These are phyloP conservation scores for Apodemus agrarius DNA, from an alignment of 2,797 vertebrate genomes.

Conservation along the genomic window DNA sequence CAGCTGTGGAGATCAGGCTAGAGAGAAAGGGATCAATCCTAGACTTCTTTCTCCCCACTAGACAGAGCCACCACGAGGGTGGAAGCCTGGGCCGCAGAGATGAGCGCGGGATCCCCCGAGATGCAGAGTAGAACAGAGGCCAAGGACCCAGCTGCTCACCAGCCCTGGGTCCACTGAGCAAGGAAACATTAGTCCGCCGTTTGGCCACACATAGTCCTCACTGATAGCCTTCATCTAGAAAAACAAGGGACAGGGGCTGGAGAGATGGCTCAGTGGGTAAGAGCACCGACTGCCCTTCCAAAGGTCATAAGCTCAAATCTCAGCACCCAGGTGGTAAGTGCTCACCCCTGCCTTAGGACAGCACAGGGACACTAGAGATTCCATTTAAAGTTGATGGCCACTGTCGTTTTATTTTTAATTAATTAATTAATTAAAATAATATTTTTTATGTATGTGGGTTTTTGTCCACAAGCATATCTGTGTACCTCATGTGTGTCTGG, in stretches of 20 bases:
- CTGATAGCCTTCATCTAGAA: neutral
- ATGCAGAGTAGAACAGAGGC: neutral
- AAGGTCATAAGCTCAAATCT: too few species aligned
- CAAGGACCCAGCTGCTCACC: neutral
- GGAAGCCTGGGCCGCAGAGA: neutral
- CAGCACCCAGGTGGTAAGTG: too few species aligned
- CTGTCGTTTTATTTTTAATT: too few species aligned
- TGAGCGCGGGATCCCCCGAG: rapidly evolving
- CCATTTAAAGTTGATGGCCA: too few species aligned
- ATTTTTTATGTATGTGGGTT: too few species aligned
- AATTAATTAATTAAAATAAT: too few species aligned
- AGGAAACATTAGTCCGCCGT: neutral
- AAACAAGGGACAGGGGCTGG: neutral
- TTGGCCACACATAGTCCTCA: neutral
- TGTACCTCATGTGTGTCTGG: too few species aligned
- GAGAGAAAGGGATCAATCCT: neutral
- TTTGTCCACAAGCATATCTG: too few species aligned
- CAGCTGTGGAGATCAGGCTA: neutral
- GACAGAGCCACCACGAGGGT: neutral
- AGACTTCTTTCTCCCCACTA: neutral
- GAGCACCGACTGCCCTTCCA: too few species aligned
- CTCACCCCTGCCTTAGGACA: too few species aligned
- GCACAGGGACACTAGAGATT: too few species aligned
- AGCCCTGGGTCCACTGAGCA: neutral
- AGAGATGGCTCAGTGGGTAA: too few species aligned